Conservation (phyloP, 2,888 invertebrate genomes). For the Yponomeuta sedellus region DNA sequence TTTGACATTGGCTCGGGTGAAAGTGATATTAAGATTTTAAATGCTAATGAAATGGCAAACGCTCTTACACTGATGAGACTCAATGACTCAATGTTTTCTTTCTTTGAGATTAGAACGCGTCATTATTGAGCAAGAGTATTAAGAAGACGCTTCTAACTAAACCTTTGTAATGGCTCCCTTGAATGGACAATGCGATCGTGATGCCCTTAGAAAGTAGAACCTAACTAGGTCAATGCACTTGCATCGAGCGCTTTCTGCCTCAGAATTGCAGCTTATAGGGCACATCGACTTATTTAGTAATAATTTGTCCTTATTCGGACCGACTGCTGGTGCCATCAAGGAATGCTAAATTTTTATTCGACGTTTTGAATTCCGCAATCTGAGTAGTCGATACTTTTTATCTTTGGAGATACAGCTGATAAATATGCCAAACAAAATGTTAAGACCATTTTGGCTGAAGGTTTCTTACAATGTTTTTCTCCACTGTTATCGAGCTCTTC, state of each 20-base stretch:
- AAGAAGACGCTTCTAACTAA: not conserved
- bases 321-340: no score
- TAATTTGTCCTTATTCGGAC: not conserved
- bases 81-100: not conserved
- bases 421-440: no score
- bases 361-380: no score
- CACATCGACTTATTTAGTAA: not conserved
- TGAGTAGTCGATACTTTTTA: no score
- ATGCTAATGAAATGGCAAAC: not conserved
- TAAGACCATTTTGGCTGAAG: no score
- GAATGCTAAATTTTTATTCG: no score
- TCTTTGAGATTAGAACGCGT: no score
- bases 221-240: slow-evolving; percentile 4
- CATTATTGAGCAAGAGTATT: not conserved
- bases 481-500: no score
- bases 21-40: not conserved
- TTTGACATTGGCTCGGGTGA: not conserved
- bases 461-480: no score
- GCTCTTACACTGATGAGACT: not conserved
- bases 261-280: not conserved
- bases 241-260: not conserved
- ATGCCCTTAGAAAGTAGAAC: slow-evolving; percentile 8
- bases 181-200: slow-evolving; percentile 6
- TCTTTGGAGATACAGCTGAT: no score
- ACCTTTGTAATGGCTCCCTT: not conserved